phyloP scores from a whole-genome alignment of 2,888 invertebrate species.

The Mantis religiosa region DNA sequence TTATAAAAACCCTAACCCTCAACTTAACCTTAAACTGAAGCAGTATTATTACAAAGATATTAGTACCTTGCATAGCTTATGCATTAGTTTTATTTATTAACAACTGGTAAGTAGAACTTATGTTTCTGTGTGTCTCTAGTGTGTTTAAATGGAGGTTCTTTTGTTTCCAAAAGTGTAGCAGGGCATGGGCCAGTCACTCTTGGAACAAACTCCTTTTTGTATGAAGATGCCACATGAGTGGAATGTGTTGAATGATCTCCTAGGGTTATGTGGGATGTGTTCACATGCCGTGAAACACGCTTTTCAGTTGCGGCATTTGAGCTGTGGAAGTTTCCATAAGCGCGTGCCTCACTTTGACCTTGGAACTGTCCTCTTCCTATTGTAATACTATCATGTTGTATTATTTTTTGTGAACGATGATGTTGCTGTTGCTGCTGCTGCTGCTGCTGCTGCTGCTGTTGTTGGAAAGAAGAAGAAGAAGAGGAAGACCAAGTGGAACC shows the following conservation, averaged over 20 bases:
- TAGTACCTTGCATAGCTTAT: neutral
- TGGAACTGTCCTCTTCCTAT: conserved; percentile 64
- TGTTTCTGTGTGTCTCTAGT: conserved; percentile 80
- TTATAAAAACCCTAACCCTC: neutral
- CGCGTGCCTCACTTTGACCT: conserved; percentile 64
- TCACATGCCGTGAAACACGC: conserved; percentile 52
- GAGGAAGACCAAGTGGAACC: conserved; percentile 52
- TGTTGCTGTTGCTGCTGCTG: conserved; percentile 44
- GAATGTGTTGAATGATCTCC: conserved; percentile 51
- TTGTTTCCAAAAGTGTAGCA: conserved; percentile 68
- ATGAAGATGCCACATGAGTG: conserved; percentile 58
- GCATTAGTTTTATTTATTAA: conserved; percentile 33
- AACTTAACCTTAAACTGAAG: neutral
- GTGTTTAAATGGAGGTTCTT: conserved; percentile 72
- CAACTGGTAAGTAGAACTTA: conserved; percentile 73
- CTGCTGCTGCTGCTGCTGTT: neutral
- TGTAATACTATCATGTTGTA: conserved; percentile 62
- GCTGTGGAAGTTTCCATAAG: conserved; percentile 58
- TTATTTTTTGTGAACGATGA: conserved; percentile 60
- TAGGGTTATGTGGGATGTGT: conserved; percentile 70
- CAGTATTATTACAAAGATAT: neutral
- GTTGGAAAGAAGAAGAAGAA: too few species aligned
- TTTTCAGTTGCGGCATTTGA: conserved; percentile 29
- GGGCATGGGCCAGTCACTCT: conserved; percentile 73
- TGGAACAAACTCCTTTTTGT: conserved; percentile 73